These are phyloP conservation scores for Acrobasis suavella DNA, from an alignment of 2,888 invertebrate genomes.

Conservation along the genomic window DNA sequence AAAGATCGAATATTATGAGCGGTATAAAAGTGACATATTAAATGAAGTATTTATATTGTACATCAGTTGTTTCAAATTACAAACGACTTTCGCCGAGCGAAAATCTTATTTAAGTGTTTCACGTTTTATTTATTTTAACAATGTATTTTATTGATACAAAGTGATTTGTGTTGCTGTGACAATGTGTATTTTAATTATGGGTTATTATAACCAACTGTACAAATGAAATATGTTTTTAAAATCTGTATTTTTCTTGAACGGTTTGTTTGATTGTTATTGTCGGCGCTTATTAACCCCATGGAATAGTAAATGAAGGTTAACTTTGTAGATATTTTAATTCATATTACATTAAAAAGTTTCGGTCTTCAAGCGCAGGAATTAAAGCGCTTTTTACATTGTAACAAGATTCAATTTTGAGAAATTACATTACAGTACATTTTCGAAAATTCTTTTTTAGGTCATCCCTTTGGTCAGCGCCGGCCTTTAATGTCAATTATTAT, in stretches of 20 bases:
- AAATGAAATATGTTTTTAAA: constrained; percentile 34
- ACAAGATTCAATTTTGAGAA: neutral
- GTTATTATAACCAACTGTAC: constrained; percentile 39
- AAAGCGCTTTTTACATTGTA: neutral
- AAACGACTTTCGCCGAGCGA: constrained; percentile 68
- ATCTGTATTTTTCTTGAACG: constrained; percentile 12
- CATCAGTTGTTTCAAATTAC: constrained; percentile 37
- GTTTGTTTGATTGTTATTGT: neutral
- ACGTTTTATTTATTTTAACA: constrained; percentile 46
- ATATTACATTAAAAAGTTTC: neutral
- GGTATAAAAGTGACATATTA: neutral
- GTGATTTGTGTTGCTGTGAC: constrained; percentile 79
- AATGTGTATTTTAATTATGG: constrained; percentile 43
- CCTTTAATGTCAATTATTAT: constrained; percentile 32
- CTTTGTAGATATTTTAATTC: neutral
- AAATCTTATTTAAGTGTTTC: constrained; percentile 33
- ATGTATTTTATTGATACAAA: constrained; percentile 66
- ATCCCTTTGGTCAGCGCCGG: constrained; percentile 1
- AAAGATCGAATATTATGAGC: neutral
- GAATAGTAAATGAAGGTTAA: neutral
- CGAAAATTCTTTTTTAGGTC: neutral
- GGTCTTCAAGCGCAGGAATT: neutral
- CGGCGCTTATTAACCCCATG: neutral
- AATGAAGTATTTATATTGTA: neutral
- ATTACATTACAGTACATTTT: neutral